Base-by-base conservation (phyloP, 2,797 vertebrate species). In the Sternotherus odoratus region DNA sequence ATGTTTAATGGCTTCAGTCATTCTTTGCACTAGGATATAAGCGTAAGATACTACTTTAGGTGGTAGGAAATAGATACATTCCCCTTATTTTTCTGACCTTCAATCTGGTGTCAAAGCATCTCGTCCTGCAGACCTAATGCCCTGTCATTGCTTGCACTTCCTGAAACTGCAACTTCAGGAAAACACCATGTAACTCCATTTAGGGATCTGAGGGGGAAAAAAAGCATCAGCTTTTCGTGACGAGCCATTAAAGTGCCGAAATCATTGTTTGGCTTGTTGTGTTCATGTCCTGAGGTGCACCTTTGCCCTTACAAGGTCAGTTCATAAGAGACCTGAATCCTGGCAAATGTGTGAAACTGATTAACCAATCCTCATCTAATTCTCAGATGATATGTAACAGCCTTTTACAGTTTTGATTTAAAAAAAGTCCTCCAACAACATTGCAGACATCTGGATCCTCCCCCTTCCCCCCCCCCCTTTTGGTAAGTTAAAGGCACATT, bases 1-100 rank as follows among this genome's bases (percentile, higher is more conserved):
- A 0, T 91, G 39, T 91, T 94, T 95, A 89, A 95, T 95, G 79
- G 53, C 82, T 94, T 74, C 88, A 96, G 90, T 96, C 82, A 94
- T 96, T 85, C 56, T 82, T 94, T 89, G 49, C 74, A 87, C 91
- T 93, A 94, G 81, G 94, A 82, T 81, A 92, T 88, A 88, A 83
- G 85, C n/a, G 23, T 69, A 69, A 69, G n/a, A 72, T 66, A 49
- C 48, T 49, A 48, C 74, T 90, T 87, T 85, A 89, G 93, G 89
- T 92, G 66, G 12, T 85, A 87, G 85, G 82, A 93, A 94, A 84
- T 36, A 92, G 15, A 82, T 75, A 86, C 23, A 50, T 83, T 89
- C 82, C 63, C 87, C 82, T 95, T 94, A 78, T 63, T 85, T 86
- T 94, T 77, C 86, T 91, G 88, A 89, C 92, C 80, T 95, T 88